These are phyloP conservation scores for Gonocerus acuteangulatus DNA, from an alignment of 2,888 invertebrate species.

Conservation along the genomic window DNA sequence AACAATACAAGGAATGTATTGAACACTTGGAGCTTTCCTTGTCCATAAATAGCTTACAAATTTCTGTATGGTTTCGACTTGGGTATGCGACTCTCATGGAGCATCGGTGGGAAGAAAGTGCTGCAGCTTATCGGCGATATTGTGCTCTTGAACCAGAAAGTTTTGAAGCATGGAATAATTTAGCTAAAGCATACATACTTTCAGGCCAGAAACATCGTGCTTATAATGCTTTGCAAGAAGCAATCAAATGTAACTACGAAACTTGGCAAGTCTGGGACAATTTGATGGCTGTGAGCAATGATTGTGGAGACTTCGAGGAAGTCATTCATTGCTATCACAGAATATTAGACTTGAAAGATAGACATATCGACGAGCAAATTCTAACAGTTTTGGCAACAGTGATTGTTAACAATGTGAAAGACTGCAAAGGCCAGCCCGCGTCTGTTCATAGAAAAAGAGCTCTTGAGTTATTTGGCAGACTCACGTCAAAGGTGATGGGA, in stretches of 20 bases:
- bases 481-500: constrained; percentile 55
- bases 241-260: constrained; percentile 83
- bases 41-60: constrained; percentile 80
- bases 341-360: constrained; percentile 73
- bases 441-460: constrained; percentile 53
- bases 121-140: constrained; percentile 76
- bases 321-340: constrained; percentile 77
- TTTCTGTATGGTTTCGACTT: constrained; percentile 73
- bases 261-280: constrained; percentile 98
- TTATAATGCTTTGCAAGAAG: constrained; percentile 76
- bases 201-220: constrained; percentile 79
- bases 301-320: constrained; percentile 77
- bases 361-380: constrained; percentile 69
- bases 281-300: constrained; percentile 76
- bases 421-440: constrained; percentile 48
- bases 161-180: constrained; percentile 97
- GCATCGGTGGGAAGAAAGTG: constrained; percentile 75
- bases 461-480: constrained; percentile 63
- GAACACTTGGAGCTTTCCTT: constrained; percentile 74
- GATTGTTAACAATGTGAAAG: constrained; percentile 55
- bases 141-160: constrained; percentile 76
- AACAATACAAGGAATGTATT: constrained; percentile 69
- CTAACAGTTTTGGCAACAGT: constrained; percentile 63
- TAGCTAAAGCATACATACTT: constrained; percentile 87
- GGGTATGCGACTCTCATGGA: constrained; percentile 75